These are phyloP conservation scores for Lycopodina hypogea DNA, from an alignment of 37 sponge, comb jelly and placozoan genomes.

Conservation along the genomic window DNA sequence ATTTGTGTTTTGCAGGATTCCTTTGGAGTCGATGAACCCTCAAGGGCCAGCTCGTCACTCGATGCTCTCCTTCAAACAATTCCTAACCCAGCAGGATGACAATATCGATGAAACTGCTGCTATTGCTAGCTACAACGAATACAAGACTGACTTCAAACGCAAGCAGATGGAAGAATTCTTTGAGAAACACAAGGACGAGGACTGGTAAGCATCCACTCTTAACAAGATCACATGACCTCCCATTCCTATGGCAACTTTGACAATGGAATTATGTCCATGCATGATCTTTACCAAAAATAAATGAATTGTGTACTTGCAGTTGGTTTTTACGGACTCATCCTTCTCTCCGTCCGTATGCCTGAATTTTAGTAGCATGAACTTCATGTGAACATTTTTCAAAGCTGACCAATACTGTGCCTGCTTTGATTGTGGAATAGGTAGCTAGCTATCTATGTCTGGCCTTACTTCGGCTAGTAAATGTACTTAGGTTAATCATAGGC, in stretches of 20 bases:
- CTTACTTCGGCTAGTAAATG: conserved; percentile 24
- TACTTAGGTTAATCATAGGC: too few relatives aligned
- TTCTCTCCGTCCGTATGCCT: too few relatives aligned
- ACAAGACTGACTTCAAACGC: conserved; percentile 85
- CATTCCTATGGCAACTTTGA: not conserved
- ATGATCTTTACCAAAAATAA: not conserved
- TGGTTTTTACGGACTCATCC: too few relatives aligned
- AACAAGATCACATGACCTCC: too few relatives aligned
- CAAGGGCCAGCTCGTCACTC: conserved; percentile 18
- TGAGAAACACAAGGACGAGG: conserved; percentile 94
- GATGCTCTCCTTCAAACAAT: conserved; percentile 89
- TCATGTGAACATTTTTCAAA: not conserved
- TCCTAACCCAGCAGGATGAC: conserved; percentile 78
- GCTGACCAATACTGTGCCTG: conserved; percentile 38
- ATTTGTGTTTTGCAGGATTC: not conserved
- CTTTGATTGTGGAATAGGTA: not conserved
- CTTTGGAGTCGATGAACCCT: not conserved
- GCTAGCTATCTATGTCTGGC: not conserved
- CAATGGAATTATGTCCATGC: not conserved
- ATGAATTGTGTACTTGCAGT: too few relatives aligned
- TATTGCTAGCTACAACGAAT: conserved; percentile 79
- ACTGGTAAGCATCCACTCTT: conserved; percentile 79
- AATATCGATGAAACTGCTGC: conserved; percentile 82
- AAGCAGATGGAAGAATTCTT: conserved; percentile 84
- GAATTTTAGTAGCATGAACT: too few relatives aligned